Evolutionary conservation across 2,888 invertebrate genomes (phyloP), one percentile per base, ranked within the genome.

Genomic region (Pyrrhosoma nymphula): DNA sequence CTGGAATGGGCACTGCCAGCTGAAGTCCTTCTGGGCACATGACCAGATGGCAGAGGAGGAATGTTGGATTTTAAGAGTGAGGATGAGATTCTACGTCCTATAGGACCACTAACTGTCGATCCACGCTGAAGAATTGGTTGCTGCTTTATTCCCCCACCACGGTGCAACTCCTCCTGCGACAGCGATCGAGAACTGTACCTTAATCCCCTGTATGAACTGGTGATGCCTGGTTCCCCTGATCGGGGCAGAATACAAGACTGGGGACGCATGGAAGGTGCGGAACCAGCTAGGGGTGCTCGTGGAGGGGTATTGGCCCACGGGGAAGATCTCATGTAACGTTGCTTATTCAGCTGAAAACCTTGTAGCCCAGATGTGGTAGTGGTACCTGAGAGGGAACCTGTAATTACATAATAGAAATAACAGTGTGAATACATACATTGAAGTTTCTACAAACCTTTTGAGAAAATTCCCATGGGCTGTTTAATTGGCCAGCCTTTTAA

Each of bases 1-100:
- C 95, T 95, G 30, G 95, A 95, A 60, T 95, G 95, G 63, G 89
- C 88, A 88, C 95, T 95, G 35, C 95, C 90, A 47, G 90, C 56
- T 26, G 95, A 56, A n/a, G 88, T 88, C 23, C 95, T 60, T 63
- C 89, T 95, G 10, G 95, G 90, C 56, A 89, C 55, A 26, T 69
- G 93, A 26, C 93, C 93, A 6, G 93, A 93, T 93, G 93, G 93
- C 63, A 93, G 93, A n/a, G 93, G 93, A 23, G 93, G 93, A 82
- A 82, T 82, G 82, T 82, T 82, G 10, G 93, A 93, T 47, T 93
- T 93, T 23, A 93, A 75, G 26, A 93, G 75, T 35, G 93, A 23
- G 0, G 93, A 93, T 39, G 93, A n/a, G 39, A 93, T 93, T 93
- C 93, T 93, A 16, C 93, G 93, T 93, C 93, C 93, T 14, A 69